These are phyloP conservation scores for Sebastes flavidus DNA, from an alignment of 2,797 vertebrate species.

Conservation along the genomic window DNA sequence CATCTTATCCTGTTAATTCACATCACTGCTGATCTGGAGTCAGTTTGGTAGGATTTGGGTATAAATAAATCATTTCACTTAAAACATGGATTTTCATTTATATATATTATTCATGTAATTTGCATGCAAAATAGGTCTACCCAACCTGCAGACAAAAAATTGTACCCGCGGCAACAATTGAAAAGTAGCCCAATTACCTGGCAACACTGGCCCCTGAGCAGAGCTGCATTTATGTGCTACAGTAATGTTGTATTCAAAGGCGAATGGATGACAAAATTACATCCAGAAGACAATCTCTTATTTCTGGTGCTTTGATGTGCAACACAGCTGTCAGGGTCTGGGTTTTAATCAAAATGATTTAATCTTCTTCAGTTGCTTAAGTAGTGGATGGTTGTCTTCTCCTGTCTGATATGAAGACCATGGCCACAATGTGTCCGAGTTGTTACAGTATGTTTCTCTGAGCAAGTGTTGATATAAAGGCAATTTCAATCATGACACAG, in stretches of 20 bases:
- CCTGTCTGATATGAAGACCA: neutral
- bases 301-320: slow-evolving; percentile 6
- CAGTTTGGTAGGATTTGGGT: neutral
- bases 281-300: neutral
- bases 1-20: neutral
- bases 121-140: neutral
- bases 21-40: neutral
- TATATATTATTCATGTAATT: neutral
- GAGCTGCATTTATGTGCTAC: neutral
- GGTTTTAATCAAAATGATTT: neutral
- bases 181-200: neutral
- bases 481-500: slow-evolving; percentile 17
- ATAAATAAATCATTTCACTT: neutral
- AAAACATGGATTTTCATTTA: neutral
- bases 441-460: neutral
- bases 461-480: slow-evolving; percentile 11
- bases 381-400: slow-evolving; percentile 5
- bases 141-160: neutral
- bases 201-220: neutral
- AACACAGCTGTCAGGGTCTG: neutral
- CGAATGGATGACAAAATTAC: neutral
- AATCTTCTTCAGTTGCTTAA: slow-evolving; percentile 1
- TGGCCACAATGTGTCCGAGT: neutral
- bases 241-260: neutral
- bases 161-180: neutral